phyloP scores from a whole-genome alignment of 1,140 invertebrate genomes.

The Zaprionus camerounensis region DNA sequence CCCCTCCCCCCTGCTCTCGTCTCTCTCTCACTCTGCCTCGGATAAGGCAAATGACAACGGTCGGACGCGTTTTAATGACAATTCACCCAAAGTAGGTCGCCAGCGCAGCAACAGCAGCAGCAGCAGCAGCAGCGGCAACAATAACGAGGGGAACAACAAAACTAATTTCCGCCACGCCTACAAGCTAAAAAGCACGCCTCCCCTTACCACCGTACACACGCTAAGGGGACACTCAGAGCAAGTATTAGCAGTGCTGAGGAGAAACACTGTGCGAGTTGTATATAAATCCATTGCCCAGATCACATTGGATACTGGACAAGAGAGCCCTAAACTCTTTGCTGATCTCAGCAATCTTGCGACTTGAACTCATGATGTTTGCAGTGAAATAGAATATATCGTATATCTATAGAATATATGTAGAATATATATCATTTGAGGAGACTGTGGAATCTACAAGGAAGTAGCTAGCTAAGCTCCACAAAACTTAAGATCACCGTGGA shows the following conservation, averaged over 20 bases:
- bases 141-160: slow-evolving; percentile 38
- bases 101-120: slow-evolving; percentile 1
- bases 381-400: no score
- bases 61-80: slow-evolving; percentile 8
- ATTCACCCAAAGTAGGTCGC: slow-evolving; percentile 3
- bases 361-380: background rate
- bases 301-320: no score
- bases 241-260: background rate
- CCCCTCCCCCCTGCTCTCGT: no score
- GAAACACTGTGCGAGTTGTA: no score
- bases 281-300: no score
- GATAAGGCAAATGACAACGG: slow-evolving; percentile 7
- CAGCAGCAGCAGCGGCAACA: background rate
- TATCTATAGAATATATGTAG: no score
- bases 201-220: background rate
- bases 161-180: slow-evolving; percentile 69
- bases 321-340: no score
- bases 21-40: background rate
- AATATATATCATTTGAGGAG: no score
- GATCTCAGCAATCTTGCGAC: background rate
- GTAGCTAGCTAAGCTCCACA: background rate
- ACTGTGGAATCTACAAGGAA: background rate
- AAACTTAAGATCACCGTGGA: background rate
- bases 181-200: slow-evolving; percentile 3
- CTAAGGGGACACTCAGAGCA: background rate